Conservation (phyloP, 2,797 vertebrate genomes). For the Lagocephalus sceleratus region DNA sequence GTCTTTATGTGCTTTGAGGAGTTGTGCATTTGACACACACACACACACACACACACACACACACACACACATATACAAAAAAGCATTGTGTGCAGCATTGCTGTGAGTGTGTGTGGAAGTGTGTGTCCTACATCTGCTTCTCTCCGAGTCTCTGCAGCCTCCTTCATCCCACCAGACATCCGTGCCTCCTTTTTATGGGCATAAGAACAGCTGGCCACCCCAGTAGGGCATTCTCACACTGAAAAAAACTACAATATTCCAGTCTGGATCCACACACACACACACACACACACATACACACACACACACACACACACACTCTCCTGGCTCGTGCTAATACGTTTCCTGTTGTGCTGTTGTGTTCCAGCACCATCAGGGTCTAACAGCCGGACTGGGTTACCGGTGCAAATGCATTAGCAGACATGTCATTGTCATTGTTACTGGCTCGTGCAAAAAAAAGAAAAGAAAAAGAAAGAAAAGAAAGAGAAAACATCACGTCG, state of each 20-base stretch:
- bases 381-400: conserved; percentile 35
- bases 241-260: conserved; percentile 67
- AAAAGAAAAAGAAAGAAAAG: no score
- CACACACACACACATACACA: conserved; percentile 1
- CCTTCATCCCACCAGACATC: conserved; percentile 86
- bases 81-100: conserved; percentile 6
- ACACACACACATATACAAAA: no score
- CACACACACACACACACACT: conserved; percentile 8
- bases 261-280: conserved; percentile 43
- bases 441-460: background rate
- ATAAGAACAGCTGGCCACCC: conserved; percentile 92
- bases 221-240: conserved; percentile 71
- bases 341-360: conserved; percentile 53
- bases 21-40: background rate
- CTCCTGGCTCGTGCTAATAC: conserved; percentile 41
- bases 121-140: conserved; percentile 61
- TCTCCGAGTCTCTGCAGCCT: conserved; percentile 53
- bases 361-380: conserved; percentile 48
- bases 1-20: conserved; percentile 7
- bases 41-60: no score
- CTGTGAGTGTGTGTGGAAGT: conserved; percentile 12
- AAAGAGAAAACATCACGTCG: conserved; percentile 14
- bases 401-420: conserved; percentile 26
- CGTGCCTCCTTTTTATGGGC: conserved; percentile 88
- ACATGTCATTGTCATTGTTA: conserved; percentile 20